Conservation (phyloP, 2,797 vertebrate species). For the Sphenodon punctatus region DNA sequence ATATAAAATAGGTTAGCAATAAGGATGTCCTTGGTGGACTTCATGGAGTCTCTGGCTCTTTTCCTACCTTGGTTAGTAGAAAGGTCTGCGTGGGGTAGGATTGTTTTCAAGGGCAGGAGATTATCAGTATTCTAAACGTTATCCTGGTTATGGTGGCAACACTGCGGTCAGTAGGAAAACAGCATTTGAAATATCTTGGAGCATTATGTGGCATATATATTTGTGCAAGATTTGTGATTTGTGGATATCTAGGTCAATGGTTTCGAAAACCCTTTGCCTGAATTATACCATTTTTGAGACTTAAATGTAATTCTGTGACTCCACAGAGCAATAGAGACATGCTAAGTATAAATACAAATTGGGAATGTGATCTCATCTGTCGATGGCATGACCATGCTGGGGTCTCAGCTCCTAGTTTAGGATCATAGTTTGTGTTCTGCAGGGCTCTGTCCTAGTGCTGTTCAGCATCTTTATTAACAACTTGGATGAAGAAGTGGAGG, state of each 20-base stretch:
- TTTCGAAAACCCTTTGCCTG: too few relatives aligned
- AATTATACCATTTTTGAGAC: too few relatives aligned
- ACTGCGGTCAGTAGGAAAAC: neutral
- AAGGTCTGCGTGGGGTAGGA: neutral
- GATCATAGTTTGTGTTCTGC: too few relatives aligned
- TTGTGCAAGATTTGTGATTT: neutral
- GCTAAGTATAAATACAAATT: too few relatives aligned
- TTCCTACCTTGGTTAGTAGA: fast-evolving
- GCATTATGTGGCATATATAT: neutral
- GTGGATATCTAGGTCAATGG: neutral
- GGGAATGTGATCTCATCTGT: too few relatives aligned
- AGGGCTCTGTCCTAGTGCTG: too few relatives aligned
- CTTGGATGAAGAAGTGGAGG: too few relatives aligned
- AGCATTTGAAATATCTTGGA: neutral
- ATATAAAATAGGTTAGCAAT: neutral
- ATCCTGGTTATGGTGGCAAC: fast-evolving
- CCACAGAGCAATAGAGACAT: too few relatives aligned
- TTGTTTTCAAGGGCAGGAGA: neutral
- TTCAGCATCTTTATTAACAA: too few relatives aligned
- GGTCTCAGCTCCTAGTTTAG: too few relatives aligned
- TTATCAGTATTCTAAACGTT: fast-evolving
- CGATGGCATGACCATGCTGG: too few relatives aligned
- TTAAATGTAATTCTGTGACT: too few relatives aligned
- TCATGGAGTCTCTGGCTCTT: fast-evolving
- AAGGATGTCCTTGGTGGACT: neutral